phyloP scores from a whole-genome alignment of 2,888 invertebrate species.

The Megalurothrips usitatus region DNA sequence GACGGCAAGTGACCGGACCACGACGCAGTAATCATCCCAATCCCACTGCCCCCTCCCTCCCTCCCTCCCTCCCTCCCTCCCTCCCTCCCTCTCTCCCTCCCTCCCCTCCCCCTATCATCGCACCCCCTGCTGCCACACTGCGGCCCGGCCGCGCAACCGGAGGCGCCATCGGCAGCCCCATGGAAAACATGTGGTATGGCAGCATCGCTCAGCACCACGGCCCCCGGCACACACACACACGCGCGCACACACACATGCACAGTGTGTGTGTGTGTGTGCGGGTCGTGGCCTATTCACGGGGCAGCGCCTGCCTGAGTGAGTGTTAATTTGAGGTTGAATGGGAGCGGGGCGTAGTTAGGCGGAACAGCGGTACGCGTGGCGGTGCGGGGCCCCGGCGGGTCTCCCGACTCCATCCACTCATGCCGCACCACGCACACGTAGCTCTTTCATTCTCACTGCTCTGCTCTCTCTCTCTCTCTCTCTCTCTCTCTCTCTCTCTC shows the following conservation, averaged over 20 bases:
- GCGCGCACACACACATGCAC: too few relatives aligned
- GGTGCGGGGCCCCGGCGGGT: too few relatives aligned
- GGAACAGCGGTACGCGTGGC: too few relatives aligned
- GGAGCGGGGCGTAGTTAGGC: not conserved
- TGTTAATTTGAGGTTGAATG: conserved; percentile 20
- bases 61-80: not conserved
- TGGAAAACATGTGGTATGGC: too few relatives aligned
- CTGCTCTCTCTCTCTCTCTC: not conserved
- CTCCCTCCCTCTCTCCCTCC: not conserved
- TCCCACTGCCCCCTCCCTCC: not conserved
- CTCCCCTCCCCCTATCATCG: not conserved
- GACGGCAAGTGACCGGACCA: not conserved
- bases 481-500: too few relatives aligned
- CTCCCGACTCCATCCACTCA: too few relatives aligned
- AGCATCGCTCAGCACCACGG: too few relatives aligned
- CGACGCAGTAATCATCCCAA: not conserved
- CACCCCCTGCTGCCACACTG: too few relatives aligned
- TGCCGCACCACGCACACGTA: not conserved
- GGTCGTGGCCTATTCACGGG: not conserved
- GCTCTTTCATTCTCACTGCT: not conserved
- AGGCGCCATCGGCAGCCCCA: too few relatives aligned
- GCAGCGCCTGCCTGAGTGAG: not conserved
- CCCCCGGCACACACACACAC: too few relatives aligned
- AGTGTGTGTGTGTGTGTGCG: not conserved
- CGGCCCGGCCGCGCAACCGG: too few relatives aligned